phyloP scores from a whole-genome alignment of 1,140 invertebrate genomes.

The Megalopta genalis region DNA sequence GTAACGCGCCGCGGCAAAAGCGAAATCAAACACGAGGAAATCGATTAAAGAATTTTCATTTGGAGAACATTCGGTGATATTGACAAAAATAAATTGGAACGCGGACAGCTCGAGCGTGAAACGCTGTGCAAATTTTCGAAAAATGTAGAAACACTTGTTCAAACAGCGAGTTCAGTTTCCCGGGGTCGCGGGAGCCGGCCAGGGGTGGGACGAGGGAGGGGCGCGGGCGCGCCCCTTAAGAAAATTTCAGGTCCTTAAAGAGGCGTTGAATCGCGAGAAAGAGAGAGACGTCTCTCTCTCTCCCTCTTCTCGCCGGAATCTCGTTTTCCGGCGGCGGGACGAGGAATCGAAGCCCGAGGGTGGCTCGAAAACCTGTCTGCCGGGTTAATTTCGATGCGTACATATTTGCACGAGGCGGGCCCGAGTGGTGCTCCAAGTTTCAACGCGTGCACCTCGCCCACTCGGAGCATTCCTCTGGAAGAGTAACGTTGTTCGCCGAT shows the following conservation, averaged over 20 bases:
- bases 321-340: background rate
- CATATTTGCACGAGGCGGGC: conserved; percentile 46
- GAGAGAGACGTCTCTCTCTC: background rate
- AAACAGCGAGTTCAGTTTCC: no score
- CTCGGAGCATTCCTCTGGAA: conserved; percentile 33
- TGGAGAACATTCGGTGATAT: no score
- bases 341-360: background rate
- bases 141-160: no score
- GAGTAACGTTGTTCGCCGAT: conserved; percentile 11
- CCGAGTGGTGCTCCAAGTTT: conserved; percentile 40
- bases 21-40: no score
- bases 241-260: background rate
- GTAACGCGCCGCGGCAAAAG: no score
- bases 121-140: no score
- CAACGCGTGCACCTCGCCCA: conserved; percentile 20
- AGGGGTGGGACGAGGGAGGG: no score
- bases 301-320: no score
- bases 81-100: no score
- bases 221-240: background rate
- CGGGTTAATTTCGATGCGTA: conserved; percentile 59
- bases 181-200: no score
- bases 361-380: conserved; percentile 30
- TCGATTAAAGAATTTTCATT: no score
- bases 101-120: no score
- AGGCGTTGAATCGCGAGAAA: background rate